These are phyloP conservation scores for Oreohelix idahoensis DNA, from an alignment of 1,140 invertebrate species.

Conservation along the genomic window DNA sequence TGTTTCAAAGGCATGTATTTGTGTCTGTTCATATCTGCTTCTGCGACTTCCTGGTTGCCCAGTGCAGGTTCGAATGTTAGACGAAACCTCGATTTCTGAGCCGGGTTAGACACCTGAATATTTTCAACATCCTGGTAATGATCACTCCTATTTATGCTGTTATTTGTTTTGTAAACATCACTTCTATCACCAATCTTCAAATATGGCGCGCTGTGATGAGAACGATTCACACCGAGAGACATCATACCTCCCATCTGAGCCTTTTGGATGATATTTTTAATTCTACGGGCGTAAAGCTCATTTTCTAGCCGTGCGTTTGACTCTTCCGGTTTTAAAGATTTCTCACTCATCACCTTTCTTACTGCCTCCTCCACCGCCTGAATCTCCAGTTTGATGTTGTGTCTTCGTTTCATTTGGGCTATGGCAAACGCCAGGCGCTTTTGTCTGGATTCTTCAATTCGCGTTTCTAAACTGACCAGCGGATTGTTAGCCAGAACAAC, in stretches of 20 bases:
- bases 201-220: too few relatives aligned
- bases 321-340: not conserved
- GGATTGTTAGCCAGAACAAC: not conserved
- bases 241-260: not conserved
- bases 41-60: not conserved
- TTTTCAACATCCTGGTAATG: too few relatives aligned
- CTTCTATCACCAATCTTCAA: not conserved
- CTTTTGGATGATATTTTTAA: constrained; percentile 2
- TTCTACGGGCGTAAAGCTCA: constrained; percentile 9
- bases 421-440: not conserved
- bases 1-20: not conserved
- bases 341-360: constrained; percentile 4
- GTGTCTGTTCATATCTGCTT: not conserved
- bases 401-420: not conserved
- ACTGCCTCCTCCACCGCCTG: constrained; percentile 6
- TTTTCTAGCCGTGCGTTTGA: not conserved
- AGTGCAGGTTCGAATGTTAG: not conserved
- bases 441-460: not conserved
- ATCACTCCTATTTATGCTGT: too few relatives aligned
- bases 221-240: too few relatives aligned
- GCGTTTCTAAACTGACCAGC: too few relatives aligned
- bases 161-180: too few relatives aligned
- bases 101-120: too few relatives aligned
- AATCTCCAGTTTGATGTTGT: not conserved
- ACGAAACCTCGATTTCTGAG: not conserved